Percentiles rank a stretch among this genome's conserved stretches.
phyloP scores from a whole-genome alignment of 1,140 invertebrate genomes.

The Lanistes nyassanus region DNA sequence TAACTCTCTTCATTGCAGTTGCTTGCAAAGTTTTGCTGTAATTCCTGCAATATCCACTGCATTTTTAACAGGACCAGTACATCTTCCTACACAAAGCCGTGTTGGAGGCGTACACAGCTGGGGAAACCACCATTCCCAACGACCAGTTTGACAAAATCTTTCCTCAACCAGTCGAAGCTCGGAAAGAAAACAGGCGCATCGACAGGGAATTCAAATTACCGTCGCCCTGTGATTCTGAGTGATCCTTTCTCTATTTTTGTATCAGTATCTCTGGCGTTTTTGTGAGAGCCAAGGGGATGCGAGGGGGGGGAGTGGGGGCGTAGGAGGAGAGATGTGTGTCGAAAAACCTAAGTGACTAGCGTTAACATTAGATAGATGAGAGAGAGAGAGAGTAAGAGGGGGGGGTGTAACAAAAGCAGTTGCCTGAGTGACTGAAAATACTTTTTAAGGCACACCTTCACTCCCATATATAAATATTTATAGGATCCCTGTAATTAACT shows the following conservation, averaged over 20 bases:
- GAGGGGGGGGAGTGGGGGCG: background rate
- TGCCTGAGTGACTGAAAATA: too few species aligned
- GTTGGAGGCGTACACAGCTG: background rate
- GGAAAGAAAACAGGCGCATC: background rate
- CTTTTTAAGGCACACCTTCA: too few species aligned
- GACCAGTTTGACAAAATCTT: background rate
- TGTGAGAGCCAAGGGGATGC: background rate
- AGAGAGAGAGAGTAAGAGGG: background rate
- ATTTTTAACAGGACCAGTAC: background rate
- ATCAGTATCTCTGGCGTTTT: too few species aligned
- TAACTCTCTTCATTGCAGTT: too few species aligned
- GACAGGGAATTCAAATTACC: background rate
- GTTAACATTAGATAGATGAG: background rate
- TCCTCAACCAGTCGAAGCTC: background rate
- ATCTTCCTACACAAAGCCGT: conserved; percentile 7
- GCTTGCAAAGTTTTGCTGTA: too few species aligned
- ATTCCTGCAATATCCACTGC: too few species aligned
- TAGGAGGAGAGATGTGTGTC: background rate
- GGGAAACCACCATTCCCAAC: background rate
- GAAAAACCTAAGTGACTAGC: background rate
- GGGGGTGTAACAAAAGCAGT: too few species aligned
- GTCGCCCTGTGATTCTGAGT: too few species aligned
- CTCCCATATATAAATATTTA: too few species aligned
- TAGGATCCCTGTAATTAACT: too few species aligned
- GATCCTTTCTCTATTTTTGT: too few species aligned